These are phyloP conservation scores for Eledone cirrhosa DNA, from an alignment of 2,888 invertebrate genomes.

Conservation along the genomic window DNA sequence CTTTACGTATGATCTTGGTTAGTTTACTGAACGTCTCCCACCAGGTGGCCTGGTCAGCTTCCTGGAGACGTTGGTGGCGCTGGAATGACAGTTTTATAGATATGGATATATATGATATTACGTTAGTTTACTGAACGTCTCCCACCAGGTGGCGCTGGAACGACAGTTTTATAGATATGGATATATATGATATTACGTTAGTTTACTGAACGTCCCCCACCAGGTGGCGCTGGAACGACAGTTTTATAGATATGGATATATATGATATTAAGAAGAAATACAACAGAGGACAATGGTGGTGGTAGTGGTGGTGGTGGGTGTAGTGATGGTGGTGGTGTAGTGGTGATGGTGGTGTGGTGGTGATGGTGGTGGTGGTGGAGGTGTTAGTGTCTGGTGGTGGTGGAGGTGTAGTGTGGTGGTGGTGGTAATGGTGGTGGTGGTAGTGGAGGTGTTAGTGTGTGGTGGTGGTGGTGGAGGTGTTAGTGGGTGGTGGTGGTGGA, in stretches of 20 bases:
- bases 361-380: too few species aligned
- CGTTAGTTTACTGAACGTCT: constrained; percentile 93
- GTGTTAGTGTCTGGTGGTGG: too few species aligned
- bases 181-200: constrained; percentile 90
- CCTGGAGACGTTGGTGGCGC: constrained; percentile 67
- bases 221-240: constrained; percentile 73
- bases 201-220: constrained; percentile 96
- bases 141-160: constrained; percentile 86
- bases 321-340: too few species aligned
- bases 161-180: not conserved
- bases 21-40: constrained; percentile 96
- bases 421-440: not conserved
- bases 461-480: not conserved
- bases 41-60: constrained; percentile 96
- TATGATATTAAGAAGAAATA: constrained; percentile 75
- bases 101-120: constrained; percentile 81
- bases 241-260: constrained; percentile 69
- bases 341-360: too few species aligned
- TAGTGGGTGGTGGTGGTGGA: too few species aligned
- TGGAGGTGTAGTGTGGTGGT: not conserved
- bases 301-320: not conserved
- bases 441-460: not conserved
- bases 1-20: constrained; percentile 92
- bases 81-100: constrained; percentile 35
- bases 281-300: not conserved